Conservation (phyloP, 1,140 invertebrate genomes). For the Bombus superbus region DNA sequence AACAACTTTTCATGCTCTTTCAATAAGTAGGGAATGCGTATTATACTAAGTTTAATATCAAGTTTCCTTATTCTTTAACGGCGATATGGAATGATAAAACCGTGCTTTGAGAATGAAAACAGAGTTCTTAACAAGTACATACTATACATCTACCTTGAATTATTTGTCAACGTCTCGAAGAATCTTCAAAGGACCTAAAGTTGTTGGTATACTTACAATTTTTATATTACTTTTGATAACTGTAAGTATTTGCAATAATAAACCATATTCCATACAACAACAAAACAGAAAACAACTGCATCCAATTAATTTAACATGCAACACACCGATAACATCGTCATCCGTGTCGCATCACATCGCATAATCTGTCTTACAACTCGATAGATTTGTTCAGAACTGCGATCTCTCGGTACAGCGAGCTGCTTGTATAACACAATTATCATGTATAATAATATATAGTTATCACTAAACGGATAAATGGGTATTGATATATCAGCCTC, state of each 20-base stretch:
- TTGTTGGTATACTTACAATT: neutral
- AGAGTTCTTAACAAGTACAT: neutral
- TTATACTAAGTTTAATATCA: neutral
- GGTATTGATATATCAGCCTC: neutral
- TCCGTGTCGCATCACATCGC: neutral
- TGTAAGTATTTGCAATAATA: neutral
- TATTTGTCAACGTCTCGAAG: neutral
- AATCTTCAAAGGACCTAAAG: neutral
- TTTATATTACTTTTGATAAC: neutral
- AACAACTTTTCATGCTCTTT: too few species aligned
- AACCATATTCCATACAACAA: neutral
- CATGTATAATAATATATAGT: neutral
- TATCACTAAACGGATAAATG: neutral
- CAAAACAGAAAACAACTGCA: neutral
- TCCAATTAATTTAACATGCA: neutral
- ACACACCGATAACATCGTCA: neutral
- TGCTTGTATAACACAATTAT: neutral
- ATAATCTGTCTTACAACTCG: neutral
- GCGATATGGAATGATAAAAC: too few species aligned
- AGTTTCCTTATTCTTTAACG: neutral
- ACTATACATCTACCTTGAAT: neutral
- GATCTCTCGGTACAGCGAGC: neutral
- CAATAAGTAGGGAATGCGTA: neutral
- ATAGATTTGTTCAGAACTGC: neutral
- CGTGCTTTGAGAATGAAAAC: too few species aligned